These are phyloP conservation scores for Haliclystus octoradiatus DNA, from an alignment of 30 jellyfish, hydroid and myxozoan species.

Conservation along the genomic window DNA sequence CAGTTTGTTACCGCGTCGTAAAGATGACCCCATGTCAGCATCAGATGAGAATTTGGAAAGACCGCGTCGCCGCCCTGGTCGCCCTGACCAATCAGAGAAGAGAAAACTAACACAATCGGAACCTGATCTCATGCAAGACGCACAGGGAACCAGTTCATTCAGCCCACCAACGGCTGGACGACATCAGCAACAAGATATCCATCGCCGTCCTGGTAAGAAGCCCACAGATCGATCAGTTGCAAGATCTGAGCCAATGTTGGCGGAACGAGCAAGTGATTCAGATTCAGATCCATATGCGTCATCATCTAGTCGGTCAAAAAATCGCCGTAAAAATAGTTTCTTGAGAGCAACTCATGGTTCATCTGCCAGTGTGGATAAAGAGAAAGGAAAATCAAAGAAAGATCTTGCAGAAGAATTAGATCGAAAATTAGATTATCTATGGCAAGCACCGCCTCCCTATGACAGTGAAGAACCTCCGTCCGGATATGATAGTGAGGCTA, in stretches of 20 bases:
- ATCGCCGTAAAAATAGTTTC: slow-evolving; percentile 73
- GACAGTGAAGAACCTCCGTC: slow-evolving; percentile 17
- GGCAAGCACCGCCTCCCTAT: slow-evolving; percentile 91
- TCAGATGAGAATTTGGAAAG: slow-evolving; percentile 85
- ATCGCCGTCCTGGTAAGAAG: slow-evolving; percentile 59
- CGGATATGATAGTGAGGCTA: slow-evolving; percentile 46
- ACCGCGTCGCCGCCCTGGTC: slow-evolving; percentile 49
- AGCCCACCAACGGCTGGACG: slow-evolving; percentile 19
- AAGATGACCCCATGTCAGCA: slow-evolving; percentile 15
- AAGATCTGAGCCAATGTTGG: slow-evolving; percentile 81
- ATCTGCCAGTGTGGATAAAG: slow-evolving; percentile 34
- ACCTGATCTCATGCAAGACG: slow-evolving; percentile 62
- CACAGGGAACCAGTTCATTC: slow-evolving; percentile 15
- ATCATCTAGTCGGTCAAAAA: slow-evolving; percentile 23
- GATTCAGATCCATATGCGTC: slow-evolving; percentile 63
- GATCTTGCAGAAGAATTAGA: slow-evolving; percentile 86
- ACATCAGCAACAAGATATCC: not conserved
- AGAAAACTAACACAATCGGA: slow-evolving; percentile 81
- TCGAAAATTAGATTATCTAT: slow-evolving; percentile 50
- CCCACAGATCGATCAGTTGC: slow-evolving; percentile 70
- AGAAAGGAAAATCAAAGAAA: slow-evolving; percentile 38
- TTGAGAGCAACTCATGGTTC: slow-evolving; percentile 80
- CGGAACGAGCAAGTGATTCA: slow-evolving; percentile 34
- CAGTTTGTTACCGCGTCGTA: slow-evolving; percentile 4
- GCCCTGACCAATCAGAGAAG: slow-evolving; percentile 72